Base-by-base conservation (phyloP, 2,797 vertebrate genomes). In the Sebastes aleutianus region DNA sequence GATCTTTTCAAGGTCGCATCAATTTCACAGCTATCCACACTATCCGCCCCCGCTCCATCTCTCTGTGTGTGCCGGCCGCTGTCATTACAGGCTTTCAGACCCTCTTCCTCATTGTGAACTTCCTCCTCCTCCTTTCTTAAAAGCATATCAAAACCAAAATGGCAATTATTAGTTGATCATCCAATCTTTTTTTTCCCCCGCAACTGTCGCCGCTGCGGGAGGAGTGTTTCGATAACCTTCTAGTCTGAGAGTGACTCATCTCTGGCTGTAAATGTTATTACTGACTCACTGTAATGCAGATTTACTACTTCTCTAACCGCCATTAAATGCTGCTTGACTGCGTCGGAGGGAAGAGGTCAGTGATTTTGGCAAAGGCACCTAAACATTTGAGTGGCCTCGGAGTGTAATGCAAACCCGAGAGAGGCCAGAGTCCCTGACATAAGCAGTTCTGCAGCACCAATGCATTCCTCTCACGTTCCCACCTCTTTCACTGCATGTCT, bases 1-100 rank as follows among this genome's bases (percentile, higher is more conserved):
- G 73, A 90, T 93, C 91, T 93, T 86, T 91, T 93, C 92, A 95
- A 95, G 94, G 94, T 95, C 85, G 83, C 93, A 92, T 92, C 92
- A 93, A 93, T 95, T 94, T 95, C 93, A 93, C 93, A 93, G 93
- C 88, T 74, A 84, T 90, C 86, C 86, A 77, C 79, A 27, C 86
- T 61, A 68, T 79, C 85, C 87, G 12, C 87, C 89, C 89, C 87
- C 88, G 65, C 88, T 70, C 72, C 70, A 2, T 79, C 88, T 82
- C 85, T 50, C 43, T 83, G 76, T 9, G 70, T 12, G 57, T 27
- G 43, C 81, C 26, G 47, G 67, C 79, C 66, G 47, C 87, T 74
- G 85, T 93, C 91, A 94, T 93, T 93, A 92, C 82, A 67, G 81
- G 85, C 88, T 92, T 89, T 92, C 90, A 92, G 76, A 79, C 68